Percentiles rank a stretch among this genome's conserved stretches.
Evolutionary conservation across 2,113 vertebrate species (phyloP).

Genomic region (Cinclus mexicanus): DNA sequence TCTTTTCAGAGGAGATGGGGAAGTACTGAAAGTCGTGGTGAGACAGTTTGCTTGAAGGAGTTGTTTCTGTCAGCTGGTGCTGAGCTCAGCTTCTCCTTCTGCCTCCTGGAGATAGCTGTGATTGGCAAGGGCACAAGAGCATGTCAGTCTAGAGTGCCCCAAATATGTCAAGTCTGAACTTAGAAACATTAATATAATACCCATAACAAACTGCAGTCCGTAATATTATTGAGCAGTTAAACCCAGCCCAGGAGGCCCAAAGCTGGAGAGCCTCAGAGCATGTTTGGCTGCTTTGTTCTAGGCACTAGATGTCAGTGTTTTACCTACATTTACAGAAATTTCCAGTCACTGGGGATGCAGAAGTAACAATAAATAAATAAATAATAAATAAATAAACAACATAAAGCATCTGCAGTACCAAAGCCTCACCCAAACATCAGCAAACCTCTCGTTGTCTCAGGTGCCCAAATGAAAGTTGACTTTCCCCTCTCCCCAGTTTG

Average conservation of each 20-base stretch:
- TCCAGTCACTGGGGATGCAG: neutral
- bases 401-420: neutral
- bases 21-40: neutral
- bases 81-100: neutral
- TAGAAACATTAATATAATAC: neutral
- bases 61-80: neutral
- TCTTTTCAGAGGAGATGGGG: neutral
- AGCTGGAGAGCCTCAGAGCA: rapidly evolving
- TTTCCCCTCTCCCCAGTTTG: neutral
- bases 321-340: constrained; percentile 48
- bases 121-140: neutral
- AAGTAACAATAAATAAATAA: neutral
- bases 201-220: neutral
- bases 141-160: neutral
- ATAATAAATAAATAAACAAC: neutral
- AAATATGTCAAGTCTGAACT: neutral
- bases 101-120: neutral
- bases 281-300: neutral
- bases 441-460: neutral
- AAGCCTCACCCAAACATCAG: neutral
- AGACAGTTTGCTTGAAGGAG: neutral
- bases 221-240: neutral
- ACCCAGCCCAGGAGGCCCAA: neutral
- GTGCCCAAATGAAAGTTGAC: neutral
- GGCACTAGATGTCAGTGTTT: constrained; percentile 81